Conservation (phyloP, 2,797 vertebrate species). For the Harpagifer antarcticus region DNA sequence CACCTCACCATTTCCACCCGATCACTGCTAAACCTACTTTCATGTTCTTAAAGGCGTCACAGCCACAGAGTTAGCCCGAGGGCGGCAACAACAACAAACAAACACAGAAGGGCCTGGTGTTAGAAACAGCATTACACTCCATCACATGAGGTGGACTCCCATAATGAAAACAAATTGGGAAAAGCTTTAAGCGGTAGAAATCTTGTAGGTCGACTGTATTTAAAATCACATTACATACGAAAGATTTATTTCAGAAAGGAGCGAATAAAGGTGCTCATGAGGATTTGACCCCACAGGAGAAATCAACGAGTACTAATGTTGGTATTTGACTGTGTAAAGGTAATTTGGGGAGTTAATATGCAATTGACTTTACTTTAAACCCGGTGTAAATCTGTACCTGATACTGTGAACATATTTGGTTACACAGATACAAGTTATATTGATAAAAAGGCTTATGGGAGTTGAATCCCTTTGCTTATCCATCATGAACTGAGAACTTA, state of each 20-base stretch:
- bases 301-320: conserved; percentile 9
- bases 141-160: not conserved
- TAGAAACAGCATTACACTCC: conserved; percentile 1
- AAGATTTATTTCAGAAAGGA: conserved; percentile 23
- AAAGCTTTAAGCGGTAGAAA: conserved; percentile 4
- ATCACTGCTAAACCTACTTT: too few species aligned
- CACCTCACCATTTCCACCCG: too few species aligned
- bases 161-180: not conserved
- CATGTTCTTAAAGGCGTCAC: conserved; percentile 30
- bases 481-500: conserved; percentile 44
- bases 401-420: conserved; percentile 47
- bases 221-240: not conserved
- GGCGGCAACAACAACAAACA: conserved; percentile 21
- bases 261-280: conserved; percentile 23
- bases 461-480: conserved; percentile 43
- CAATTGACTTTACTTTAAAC: conserved; percentile 47
- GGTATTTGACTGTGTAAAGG: conserved; percentile 31
- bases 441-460: conserved; percentile 52
- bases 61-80: conserved; percentile 12
- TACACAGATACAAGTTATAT: conserved; percentile 34
- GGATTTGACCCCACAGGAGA: conserved; percentile 11
- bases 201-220: conserved; percentile 2
- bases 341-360: conserved; percentile 41
- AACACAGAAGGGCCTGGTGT: conserved; percentile 7
- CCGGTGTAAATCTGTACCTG: conserved; percentile 44